Evolutionary conservation across 2,888 invertebrate genomes (phyloP), one percentile per base, ranked within the genome.

Genomic region (Andrena marginata): DNA sequence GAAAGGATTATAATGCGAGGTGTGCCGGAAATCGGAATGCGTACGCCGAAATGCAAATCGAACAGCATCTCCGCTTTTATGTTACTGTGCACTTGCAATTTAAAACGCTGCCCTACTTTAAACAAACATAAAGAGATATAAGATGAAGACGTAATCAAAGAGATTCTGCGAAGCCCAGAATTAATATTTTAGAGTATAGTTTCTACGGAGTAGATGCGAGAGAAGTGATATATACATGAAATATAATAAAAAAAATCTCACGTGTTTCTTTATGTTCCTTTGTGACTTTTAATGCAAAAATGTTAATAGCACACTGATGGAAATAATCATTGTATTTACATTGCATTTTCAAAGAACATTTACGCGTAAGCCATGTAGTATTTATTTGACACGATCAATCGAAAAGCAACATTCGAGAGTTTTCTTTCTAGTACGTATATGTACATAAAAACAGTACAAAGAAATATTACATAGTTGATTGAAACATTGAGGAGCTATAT

Each of bases 371-470:
- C 31, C 54, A 51, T 69, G 54, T 79, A 65, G 48, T 82, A 82
- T 80, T 82, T n/a, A 63, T 42, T 80, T 74, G 60, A 69, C 7
- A 54, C 16, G n/a, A 56, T 65, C 31, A 6, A 59, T 65, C 13
- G 33, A 64, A 69, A 60, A 48, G 13, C 10, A 68, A 68, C 10
- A 80, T 63, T 72, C 23, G 26, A 74, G 42, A 42, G 67, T 68
- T 16, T 65, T 42, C 49, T 10, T 73, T 49, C 42, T 48, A 65
- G n/a, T 80, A 59, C 68, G 54, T 63, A 64, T 51, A 63, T 64
- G 70, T 81, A 77, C 33, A 68, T 75, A 85, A 72, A 56, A 70
- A 85, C 54, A 85, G 81, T 85, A 85, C 77, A 81, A 85, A 78
- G 35, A 68, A 42, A 54, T 62, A 73, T 69, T 74, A 69, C 71